Base-by-base conservation (phyloP, 2,113 vertebrate genomes). In the Hyperopisus bebe region DNA sequence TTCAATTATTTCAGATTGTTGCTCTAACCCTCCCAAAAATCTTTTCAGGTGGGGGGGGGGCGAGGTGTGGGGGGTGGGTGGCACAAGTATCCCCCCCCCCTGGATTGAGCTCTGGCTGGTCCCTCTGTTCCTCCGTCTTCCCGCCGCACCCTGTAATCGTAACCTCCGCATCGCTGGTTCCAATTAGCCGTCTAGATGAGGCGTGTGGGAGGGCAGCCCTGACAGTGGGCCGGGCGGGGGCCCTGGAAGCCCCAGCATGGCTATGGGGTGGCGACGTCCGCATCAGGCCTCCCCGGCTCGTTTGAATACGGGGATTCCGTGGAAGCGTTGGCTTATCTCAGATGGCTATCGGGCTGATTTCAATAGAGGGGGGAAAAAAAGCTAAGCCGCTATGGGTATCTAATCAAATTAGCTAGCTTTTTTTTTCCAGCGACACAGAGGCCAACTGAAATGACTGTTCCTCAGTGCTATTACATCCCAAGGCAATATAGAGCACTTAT, bases 231-330 rank as follows among this genome's bases (percentile, higher is more conserved):
- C 2, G 46, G 47, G 11, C 35, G 10, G 24, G 48, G 70, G 3
- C 47, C 74, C 88, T 89, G 88, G 88, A 88, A 70, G 27, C 70
- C 74, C 90, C 39, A 4, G 82, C 24, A 3, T 0, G 27, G 85
- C 15, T n/a, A 1, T 31, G 42, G 19, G 24, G 19, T 91, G 90
- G 85, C 83, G 90, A 89, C 90, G 91, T 91, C 91, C 77, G 87
- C 90, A 89, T 88, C 90, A 90, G 92, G 92, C 90, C 53, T 88
- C 90, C 88, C 58, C 0, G 11, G 70, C 92, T 94, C 47, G 85
- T 96, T 96, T 96, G 95, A 94, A 95, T 95, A 91, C 3, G n/a
- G 93, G 91, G 92, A 94, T 95, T 95, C 94, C 94, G 92, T 94
- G 93, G 94, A 95, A 94, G 92, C 92, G 90, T 48, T 51, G 55